Evolutionary conservation across 2,113 vertebrate genomes (phyloP).

Genomic region (Penelope pileata): DNA sequence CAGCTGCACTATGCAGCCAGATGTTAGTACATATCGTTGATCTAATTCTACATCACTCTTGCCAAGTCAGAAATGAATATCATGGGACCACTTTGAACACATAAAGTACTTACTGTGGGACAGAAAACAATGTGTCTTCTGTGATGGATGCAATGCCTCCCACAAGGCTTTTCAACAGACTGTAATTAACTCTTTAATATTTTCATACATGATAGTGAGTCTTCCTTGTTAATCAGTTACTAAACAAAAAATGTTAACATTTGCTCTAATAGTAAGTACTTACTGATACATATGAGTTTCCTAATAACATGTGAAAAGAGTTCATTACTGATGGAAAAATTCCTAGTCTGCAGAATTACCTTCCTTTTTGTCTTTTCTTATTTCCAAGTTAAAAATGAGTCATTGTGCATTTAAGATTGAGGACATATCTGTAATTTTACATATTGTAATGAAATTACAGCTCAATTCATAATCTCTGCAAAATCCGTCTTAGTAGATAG

Average conservation of each 20-base stretch:
- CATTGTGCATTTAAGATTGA: not conserved
- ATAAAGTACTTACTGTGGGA: constrained; percentile 5
- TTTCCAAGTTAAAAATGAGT: not conserved
- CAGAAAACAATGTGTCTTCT: constrained; percentile 4
- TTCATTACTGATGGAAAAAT: not conserved
- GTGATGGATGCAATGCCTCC: not conserved
- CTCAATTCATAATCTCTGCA: not conserved
- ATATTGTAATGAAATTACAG: not conserved
- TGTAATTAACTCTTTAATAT: constrained; percentile 1
- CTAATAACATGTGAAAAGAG: not conserved
- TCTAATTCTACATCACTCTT: not conserved
- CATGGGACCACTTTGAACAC: constrained; percentile 14
- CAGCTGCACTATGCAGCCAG: not conserved
- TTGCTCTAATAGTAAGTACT: not conserved
- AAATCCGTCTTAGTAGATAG: not conserved
- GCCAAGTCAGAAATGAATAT: constrained; percentile 12
- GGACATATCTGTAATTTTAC: not conserved
- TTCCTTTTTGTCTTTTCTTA: not conserved
- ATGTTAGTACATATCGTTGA: constrained; percentile 23
- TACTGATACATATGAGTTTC: not conserved
- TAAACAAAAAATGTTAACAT: not conserved
- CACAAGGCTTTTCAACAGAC: not conserved
- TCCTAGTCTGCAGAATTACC: not conserved
- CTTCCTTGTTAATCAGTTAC: not conserved
- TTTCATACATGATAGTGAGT: not conserved